Evolutionary conservation across 1,140 invertebrate genomes (phyloP), one percentile per base, ranked within the genome.

Genomic region (Drosophila bipectinata): DNA sequence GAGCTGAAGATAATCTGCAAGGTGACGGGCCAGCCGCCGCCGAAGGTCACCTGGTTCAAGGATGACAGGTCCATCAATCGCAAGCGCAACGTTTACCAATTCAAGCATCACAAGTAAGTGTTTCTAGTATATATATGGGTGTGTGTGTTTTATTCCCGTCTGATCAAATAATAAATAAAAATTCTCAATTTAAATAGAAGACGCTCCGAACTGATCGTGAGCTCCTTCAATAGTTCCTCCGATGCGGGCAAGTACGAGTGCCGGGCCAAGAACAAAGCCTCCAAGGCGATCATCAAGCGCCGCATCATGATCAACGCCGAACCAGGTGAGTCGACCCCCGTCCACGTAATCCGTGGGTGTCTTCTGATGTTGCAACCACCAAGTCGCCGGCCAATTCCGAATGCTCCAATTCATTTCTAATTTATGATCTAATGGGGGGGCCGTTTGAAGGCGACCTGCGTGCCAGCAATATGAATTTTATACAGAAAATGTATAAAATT

Each of bases 201-300:
- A 93, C 94, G 95, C 93, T 96, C 95, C 92, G 94, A 95, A 92
- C 93, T 96, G 92, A 94, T 95, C 79, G 96, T 96, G 92, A 94
- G 93, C 71, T 94, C 94, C 76, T 95, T 95, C 72, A 93, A 93
- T 80, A 93, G 93, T 67, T 73, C 95, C 91, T 67, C 95, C 91
- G 95, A 96, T 93, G 94, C 94, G 59, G 96, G 95, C 77, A 93
- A 92, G 84, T 96, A 96, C 92, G 95, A 96, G 92, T 96, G 96
- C 92, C 93, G 95, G 79, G 95, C 95, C 56, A 92, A 92, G 85
- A 92, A 92, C 64, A 92, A 91, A 78, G 90, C 68, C 72, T 91
- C 80, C 74, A 81, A 77, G 53, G 63, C 58, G 47, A 79, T 90
- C 69, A 73, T 82, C 64, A 85, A 73, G 58, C 79, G 80, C 54